Evolutionary conservation across 30 jellyfish, hydroid and myxozoan genomes (phyloP).

Genomic region (Nemopilema nomurai): DNA sequence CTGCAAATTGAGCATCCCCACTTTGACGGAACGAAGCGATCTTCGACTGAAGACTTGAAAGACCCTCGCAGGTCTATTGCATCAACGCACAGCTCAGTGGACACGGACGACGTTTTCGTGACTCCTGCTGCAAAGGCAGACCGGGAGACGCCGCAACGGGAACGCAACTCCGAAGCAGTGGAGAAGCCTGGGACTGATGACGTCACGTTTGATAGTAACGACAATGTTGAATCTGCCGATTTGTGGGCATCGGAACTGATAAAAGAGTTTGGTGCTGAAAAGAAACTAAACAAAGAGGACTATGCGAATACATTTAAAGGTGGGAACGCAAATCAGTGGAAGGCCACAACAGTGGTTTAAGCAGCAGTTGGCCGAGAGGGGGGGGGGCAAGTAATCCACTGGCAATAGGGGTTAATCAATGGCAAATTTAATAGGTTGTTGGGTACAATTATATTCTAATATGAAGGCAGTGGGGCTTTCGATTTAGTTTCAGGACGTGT

Average conservation of each 20-base stretch:
- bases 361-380: neutral
- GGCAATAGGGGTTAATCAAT: neutral
- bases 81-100: neutral
- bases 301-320: conserved; percentile 1
- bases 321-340: conserved; percentile 45
- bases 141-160: neutral
- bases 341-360: conserved; percentile 48
- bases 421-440: too few species aligned
- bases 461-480: too few species aligned
- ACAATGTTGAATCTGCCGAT: neutral
- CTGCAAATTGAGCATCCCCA: conserved; percentile 66
- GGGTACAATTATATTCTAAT: too few species aligned
- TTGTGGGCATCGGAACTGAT: neutral
- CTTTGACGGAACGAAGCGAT: conserved; percentile 11
- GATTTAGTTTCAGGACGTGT: too few species aligned
- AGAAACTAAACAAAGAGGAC: neutral
- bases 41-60: neutral
- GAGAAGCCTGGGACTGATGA: neutral
- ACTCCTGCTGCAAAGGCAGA: neutral
- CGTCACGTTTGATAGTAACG: neutral
- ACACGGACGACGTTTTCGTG: conserved; percentile 9
- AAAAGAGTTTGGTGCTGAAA: neutral
- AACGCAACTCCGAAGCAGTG: neutral
- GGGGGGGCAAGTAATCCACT: neutral
- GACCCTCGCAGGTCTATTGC: neutral